phyloP scores from a whole-genome alignment of 1,140 invertebrate genomes.

The Diprion similis region DNA sequence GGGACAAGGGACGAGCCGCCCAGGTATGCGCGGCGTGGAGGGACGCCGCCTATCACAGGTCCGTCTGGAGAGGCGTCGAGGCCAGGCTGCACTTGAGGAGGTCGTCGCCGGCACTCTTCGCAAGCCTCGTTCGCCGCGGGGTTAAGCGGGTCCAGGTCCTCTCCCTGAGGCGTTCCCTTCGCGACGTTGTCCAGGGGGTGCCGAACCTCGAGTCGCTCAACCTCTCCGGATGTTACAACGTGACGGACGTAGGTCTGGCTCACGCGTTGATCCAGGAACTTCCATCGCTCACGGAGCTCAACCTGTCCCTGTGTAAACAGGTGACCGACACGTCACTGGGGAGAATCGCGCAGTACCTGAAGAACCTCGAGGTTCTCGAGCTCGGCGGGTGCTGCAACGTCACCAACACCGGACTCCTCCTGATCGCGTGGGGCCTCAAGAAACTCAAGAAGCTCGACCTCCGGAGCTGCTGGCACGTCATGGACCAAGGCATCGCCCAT shows the following conservation, averaged over 20 bases:
- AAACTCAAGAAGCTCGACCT: conserved; percentile 85
- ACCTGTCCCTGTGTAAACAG: conserved; percentile 94
- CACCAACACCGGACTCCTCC: conserved; percentile 83
- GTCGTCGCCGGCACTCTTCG: conserved; percentile 83
- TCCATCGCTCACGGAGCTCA: conserved; percentile 77
- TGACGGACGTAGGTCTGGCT: conserved; percentile 81
- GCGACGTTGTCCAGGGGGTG: conserved; percentile 86
- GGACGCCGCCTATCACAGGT: conserved; percentile 89
- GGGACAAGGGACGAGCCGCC: conserved; percentile 87
- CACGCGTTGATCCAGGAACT: conserved; percentile 80
- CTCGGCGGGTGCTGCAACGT: conserved; percentile 91
- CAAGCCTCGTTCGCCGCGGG: conserved; percentile 84
- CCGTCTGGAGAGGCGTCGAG: conserved; percentile 92
- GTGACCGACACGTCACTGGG: conserved; percentile 86
- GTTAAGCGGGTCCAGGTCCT: conserved; percentile 90
- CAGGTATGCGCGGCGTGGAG: conserved; percentile 91
- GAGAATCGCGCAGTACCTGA: conserved; percentile 83
- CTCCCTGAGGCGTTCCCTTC: conserved; percentile 81
- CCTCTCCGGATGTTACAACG: conserved; percentile 91
- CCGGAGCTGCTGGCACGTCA: conserved; percentile 90
- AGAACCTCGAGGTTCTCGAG: conserved; percentile 86
- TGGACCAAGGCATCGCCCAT: conserved; percentile 87
- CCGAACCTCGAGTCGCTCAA: conserved; percentile 88
- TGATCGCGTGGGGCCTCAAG: conserved; percentile 86
- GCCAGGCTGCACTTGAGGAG: conserved; percentile 87